Base-by-base conservation (phyloP, 2,888 invertebrate species). In the Chrysolina oricalcia region DNA sequence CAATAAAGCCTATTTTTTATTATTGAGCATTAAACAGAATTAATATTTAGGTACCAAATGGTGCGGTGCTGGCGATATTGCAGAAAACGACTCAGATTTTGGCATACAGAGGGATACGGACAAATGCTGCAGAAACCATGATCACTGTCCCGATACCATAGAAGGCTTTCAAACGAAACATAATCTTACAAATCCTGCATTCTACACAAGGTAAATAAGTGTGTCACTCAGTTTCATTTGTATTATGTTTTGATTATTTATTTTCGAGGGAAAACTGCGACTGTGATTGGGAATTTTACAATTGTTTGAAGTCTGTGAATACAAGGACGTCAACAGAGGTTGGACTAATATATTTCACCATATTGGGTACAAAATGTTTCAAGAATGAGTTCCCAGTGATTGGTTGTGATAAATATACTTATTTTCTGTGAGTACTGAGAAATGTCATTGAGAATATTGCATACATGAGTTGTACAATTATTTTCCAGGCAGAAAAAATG, bases 51-150 rank as follows among this genome's bases (percentile, higher is more conserved):
- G 95, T 1, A 95, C 95, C 0, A 95, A 95, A 88, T 96, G 95
- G 95, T 95, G 95, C 83, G 95, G 95, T 0, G 90, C 93, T 0
- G 95, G 95, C 3, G 92, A 92, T 83, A 86, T 91, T 13, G 94
- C 95, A 0, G 87, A 88, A 0, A 88, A 90, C 80, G 91, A 91
- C 82, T 89, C 93, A 43, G 95, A 95, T 84, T 88, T 95, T 27
- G 95, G 96, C 0, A 80, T 86, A 0, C 90, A 92, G 56, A 83
- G 85, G 9, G 91, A 91, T 59, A 91, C 94, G 0, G 96, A 96
- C 84, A 90, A 88, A 67, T 96, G 96, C 84, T 95, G 95, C 81
- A 88, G 94, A 23, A 91, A 91, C 0, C 95, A 95, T 84, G 95
- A 95, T 86, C 89, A 90, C 78, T 95, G 95, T 80, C 91, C 92